Base-by-base conservation (phyloP, 2,888 invertebrate species). In the Pyrocoelia pectoralis region DNA sequence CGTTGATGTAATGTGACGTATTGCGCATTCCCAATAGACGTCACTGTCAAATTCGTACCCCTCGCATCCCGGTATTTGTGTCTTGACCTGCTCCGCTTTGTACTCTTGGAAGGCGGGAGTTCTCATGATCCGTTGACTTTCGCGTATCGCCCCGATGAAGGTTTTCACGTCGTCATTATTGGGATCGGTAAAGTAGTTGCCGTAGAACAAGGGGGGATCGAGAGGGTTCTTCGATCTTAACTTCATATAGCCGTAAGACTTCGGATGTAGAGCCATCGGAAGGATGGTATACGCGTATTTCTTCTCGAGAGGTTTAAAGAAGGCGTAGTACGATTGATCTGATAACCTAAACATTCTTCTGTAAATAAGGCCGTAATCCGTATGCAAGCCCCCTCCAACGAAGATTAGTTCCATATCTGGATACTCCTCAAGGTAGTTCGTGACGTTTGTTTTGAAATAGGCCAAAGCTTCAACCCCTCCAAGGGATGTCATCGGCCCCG, bases 371-470 rank as follows among this genome's bases (percentile, higher is more conserved):
- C 90, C 90, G 0, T 88, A 84, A 33, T 85, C 82, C 10, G 89
- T 84, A 3, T 84, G 83, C 10, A 88, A 76, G 0, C 88, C 89
- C 0, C 85, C 85, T 46, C 87, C 82, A 74, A 88, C 81, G 70
- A 89, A 85, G 58, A 92, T 85, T 12, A 91, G 76, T 76, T 93
- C 91, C 54, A 92, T 84, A 74, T 92, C 89, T 0, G 90, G 88
- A 70, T 83, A 84, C 62, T 85, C 84, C 73, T 85, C 85, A 5
- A 80, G 74, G 2, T 86, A 85, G 2, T 77, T 73, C 1, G 86
- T 85, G 18, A 83, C 75, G 62, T 86, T 85, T 0, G 87, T 86
- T 76, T 86, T 85, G 2, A 86, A 80, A 69, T 85, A 88, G 0
- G 83, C 84, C 41, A 88, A 77, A 2, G 84, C 85, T 78, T 87